Conservation (phyloP, 2,113 vertebrate genomes). For the Cyprinodon tularosa region DNA sequence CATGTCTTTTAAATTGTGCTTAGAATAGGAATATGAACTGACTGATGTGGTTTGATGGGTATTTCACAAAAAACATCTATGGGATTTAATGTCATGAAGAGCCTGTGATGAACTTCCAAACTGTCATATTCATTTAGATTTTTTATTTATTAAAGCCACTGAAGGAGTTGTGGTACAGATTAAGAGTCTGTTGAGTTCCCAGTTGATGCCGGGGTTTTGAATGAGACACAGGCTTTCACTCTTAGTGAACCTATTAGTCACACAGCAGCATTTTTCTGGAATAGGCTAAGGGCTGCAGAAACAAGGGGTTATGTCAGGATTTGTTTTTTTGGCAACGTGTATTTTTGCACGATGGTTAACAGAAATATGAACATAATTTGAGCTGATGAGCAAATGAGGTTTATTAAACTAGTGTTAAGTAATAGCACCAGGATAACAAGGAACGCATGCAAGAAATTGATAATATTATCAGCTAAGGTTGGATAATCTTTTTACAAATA, state of each 20-base stretch:
- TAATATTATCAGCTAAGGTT: background rate
- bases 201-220: conserved; percentile 29
- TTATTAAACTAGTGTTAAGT: background rate
- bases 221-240: conserved; percentile 13
- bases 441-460: background rate
- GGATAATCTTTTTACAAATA: background rate
- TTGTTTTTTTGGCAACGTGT: background rate
- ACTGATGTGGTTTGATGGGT: conserved; percentile 31
- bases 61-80: conserved; percentile 39
- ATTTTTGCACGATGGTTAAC: background rate
- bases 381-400: background rate
- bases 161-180: conserved; percentile 58
- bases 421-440: background rate
- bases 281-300: conserved; percentile 29
- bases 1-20: conserved; percentile 16
- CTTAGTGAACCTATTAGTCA: conserved; percentile 51
- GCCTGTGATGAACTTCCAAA: conserved; percentile 14
- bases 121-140: conserved; percentile 18
- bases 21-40: conserved; percentile 13
- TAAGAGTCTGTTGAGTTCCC: conserved; percentile 61
- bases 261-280: conserved; percentile 50
- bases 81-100: conserved; percentile 20
- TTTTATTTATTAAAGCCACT: conserved; percentile 68
- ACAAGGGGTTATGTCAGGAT: background rate
- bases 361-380: background rate